Base-by-base conservation (phyloP, 2,113 vertebrate genomes). In the Pogonocichla stellata region DNA sequence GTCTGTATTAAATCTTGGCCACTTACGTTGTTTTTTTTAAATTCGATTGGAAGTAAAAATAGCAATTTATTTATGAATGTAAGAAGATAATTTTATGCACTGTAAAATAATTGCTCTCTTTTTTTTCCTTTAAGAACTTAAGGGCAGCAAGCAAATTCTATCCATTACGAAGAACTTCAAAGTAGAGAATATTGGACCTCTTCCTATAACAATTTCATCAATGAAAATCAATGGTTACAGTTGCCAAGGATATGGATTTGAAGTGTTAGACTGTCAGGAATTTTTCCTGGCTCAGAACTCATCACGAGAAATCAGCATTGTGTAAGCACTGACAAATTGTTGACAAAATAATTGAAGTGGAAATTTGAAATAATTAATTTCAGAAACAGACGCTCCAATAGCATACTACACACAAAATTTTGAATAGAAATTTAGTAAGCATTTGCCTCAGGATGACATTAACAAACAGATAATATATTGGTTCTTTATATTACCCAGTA, bases 171-270 rank as follows among this genome's bases (percentile, higher is more conserved):
- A 99, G 97, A 99, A 98, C 96, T 99, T 99, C 96, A 99, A 99
- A 97, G 99, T 99, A 89, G 99, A 99, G 96, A 99, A 99, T 67
- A 98, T 99, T 2, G 99, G 99, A 23, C 98, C 99, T 95, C 98
- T 99, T 95, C 99, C 99, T 36, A 94, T 99, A 95, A 99, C 98
- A 2, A 98, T 99, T 95, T 98, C 98, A n/a, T 99, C 99, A 13
- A 98, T 99, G 99, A 99, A 98, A 92, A 99, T 99, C 92, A 99
- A 98, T 92, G 99, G 99, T 12, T 99, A 99, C 94, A 98, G 98
- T 86, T 99, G 99, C 95, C 99, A 99, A 95, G 99, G 99, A 28
- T 99, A 99, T 61, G 99, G 99, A 58, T 99, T 99, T 33, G 99
- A 99, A 98, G 99, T 99, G 53, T 98, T 99, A 66, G 98, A 99